phyloP scores from a whole-genome alignment of 2,113 vertebrate genomes.

The Gallinago media region DNA sequence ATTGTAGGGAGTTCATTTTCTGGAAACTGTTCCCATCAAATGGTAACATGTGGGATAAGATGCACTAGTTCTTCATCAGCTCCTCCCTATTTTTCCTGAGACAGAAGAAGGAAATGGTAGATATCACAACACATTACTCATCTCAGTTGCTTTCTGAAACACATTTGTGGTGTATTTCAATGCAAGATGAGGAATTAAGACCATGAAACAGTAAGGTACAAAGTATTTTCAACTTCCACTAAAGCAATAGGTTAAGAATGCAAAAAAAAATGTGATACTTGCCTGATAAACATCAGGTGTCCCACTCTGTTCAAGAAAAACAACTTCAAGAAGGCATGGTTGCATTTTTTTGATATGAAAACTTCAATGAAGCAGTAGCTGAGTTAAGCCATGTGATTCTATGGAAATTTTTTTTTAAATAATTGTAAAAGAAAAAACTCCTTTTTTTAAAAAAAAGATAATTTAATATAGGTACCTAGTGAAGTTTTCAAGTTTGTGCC shows the following conservation, averaged over 20 bases:
- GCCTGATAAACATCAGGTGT: neutral
- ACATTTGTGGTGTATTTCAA: neutral
- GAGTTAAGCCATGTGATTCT: neutral
- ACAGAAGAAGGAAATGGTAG: neutral
- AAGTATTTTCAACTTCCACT: neutral
- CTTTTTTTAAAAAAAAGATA: neutral
- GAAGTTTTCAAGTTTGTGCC: neutral
- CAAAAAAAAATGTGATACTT: neutral
- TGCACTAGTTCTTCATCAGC: neutral
- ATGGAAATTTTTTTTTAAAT: neutral
- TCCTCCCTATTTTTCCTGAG: neutral
- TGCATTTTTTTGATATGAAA: neutral
- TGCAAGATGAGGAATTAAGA: neutral
- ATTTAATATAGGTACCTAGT: neutral
- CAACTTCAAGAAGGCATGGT: neutral
- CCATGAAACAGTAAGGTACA: accelerated
- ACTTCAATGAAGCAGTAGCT: neutral
- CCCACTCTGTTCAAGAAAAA: neutral
- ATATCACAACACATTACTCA: neutral
- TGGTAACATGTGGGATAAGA: neutral
- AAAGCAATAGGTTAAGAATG: neutral
- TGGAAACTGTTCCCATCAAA: neutral
- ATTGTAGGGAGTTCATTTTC: neutral
- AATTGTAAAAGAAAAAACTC: neutral
- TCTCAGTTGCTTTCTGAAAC: neutral